Evolutionary conservation across 2,797 vertebrate genomes (phyloP).

Genomic region (Pangasius macronema): DNA sequence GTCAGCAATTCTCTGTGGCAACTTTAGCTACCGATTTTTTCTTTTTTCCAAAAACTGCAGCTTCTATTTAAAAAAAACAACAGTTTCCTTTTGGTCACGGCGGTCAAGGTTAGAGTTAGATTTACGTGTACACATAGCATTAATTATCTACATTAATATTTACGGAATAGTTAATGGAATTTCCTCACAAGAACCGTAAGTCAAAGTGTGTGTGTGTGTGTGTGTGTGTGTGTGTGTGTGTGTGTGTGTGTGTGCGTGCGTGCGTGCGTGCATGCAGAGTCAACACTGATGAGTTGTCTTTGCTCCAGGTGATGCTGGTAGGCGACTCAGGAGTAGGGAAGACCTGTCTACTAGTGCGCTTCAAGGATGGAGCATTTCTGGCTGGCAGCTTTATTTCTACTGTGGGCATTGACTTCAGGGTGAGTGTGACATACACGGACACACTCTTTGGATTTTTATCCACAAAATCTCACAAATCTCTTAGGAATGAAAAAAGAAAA

Average conservation of each 20-base stretch:
- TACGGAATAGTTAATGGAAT: background rate
- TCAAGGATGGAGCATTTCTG: constrained; percentile 86
- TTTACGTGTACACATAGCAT: background rate
- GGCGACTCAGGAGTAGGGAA: constrained; percentile 85
- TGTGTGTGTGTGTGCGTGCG: background rate
- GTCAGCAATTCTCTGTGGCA: no score
- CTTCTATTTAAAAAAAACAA: no score
- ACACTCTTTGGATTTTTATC: background rate
- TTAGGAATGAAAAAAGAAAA: background rate
- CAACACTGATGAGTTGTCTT: constrained; percentile 13
- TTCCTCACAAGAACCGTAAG: background rate
- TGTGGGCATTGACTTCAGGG: constrained; percentile 87
- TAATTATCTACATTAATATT: background rate
- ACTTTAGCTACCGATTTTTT: no score
- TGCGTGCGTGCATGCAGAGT: background rate
- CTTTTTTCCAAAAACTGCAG: background rate
- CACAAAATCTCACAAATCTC: background rate
- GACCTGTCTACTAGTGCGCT: constrained; percentile 84
- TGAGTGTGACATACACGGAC: constrained; percentile 61
- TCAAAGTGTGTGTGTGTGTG: background rate
- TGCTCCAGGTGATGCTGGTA: constrained; percentile 73
- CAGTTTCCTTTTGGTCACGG: background rate
- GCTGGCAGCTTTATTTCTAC: constrained; percentile 87
- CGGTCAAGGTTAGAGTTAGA: background rate
- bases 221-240: no score